Percentiles rank a stretch among this genome's conserved stretches.
phyloP scores from a whole-genome alignment of 2,888 invertebrate genomes.

The Gastracanthus pulcherrimus region DNA sequence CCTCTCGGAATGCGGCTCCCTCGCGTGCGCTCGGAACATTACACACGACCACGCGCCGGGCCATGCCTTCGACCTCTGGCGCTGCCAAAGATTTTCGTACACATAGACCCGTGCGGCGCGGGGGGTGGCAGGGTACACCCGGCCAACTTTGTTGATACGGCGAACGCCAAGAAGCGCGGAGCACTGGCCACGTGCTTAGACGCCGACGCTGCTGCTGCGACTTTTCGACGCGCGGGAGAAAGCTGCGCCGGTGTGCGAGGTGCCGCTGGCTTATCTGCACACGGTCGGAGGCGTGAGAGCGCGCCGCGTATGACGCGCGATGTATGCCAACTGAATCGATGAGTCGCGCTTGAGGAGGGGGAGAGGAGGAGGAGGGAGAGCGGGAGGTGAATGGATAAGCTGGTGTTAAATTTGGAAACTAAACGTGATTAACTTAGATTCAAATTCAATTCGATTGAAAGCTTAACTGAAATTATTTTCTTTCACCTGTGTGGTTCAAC shows the following conservation, averaged over 20 bases:
- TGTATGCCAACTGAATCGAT: conserved; percentile 29
- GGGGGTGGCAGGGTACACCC: too few relatives aligned
- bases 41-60: conserved; percentile 40
- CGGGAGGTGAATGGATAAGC: too few relatives aligned
- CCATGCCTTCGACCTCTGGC: conserved; percentile 42
- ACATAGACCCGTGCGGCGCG: conserved; percentile 67
- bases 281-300: not conserved
- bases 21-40: conserved; percentile 54
- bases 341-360: too few relatives aligned
- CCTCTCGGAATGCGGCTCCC: conserved; percentile 49
- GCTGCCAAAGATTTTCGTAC: conserved; percentile 72
- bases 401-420: too few relatives aligned
- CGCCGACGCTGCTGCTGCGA: not conserved
- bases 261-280: not conserved
- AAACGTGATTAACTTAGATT: too few relatives aligned
- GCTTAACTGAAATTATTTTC: too few relatives aligned
- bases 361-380: too few relatives aligned
- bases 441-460: too few relatives aligned
- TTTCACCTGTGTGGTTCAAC: too few relatives aligned
- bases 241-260: not conserved
- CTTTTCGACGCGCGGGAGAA: not conserved
- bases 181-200: conserved; percentile 6
- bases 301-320: not conserved
- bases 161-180: conserved; percentile 36
- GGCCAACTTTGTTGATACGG: conserved; percentile 66